A percentile compares a stretch with the other conserved stretches of the same genome.
These are phyloP conservation scores for Gambusia affinis DNA, from an alignment of 2,113 vertebrate genomes.

Conservation along the genomic window DNA sequence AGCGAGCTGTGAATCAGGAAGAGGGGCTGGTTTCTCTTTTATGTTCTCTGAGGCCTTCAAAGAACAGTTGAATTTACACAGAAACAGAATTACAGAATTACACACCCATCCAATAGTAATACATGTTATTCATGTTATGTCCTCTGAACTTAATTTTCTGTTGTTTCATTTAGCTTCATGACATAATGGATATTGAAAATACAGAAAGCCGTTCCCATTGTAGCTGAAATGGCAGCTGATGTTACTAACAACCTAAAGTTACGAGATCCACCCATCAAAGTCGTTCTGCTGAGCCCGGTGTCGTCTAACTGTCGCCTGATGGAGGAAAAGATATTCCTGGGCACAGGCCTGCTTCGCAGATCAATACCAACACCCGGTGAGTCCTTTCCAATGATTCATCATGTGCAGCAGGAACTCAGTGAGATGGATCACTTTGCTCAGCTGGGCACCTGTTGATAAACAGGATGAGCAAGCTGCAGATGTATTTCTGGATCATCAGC, in stretches of 20 bases:
- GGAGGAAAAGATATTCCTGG: constrained; percentile 68
- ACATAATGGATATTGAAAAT: not conserved
- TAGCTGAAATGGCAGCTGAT: not conserved
- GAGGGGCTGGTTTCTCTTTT: too few species aligned
- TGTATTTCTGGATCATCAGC: constrained; percentile 40
- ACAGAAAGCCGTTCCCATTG: not conserved
- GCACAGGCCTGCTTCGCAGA: constrained; percentile 59
- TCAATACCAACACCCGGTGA: constrained; percentile 67
- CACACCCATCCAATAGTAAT: not conserved
- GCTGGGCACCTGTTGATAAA: constrained; percentile 52
- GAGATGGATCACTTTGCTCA: constrained; percentile 50
- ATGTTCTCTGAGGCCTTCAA: too few species aligned
- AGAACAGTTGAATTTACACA: too few species aligned
- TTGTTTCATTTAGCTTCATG: not conserved
- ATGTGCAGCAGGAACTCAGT: constrained; percentile 26
- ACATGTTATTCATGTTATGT: not conserved
- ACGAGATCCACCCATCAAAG: constrained; percentile 36
- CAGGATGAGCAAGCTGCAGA: constrained; percentile 22
- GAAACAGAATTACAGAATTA: too few species aligned
- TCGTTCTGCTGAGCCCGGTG: constrained; percentile 36
- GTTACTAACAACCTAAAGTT: constrained; percentile 14
- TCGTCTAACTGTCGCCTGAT: constrained; percentile 54
- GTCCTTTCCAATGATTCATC: constrained; percentile 65
- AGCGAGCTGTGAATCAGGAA: too few species aligned
- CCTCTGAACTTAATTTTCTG: not conserved